These are phyloP conservation scores for Urocolius indicus DNA, from an alignment of 2,113 vertebrate species.

Conservation along the genomic window DNA sequence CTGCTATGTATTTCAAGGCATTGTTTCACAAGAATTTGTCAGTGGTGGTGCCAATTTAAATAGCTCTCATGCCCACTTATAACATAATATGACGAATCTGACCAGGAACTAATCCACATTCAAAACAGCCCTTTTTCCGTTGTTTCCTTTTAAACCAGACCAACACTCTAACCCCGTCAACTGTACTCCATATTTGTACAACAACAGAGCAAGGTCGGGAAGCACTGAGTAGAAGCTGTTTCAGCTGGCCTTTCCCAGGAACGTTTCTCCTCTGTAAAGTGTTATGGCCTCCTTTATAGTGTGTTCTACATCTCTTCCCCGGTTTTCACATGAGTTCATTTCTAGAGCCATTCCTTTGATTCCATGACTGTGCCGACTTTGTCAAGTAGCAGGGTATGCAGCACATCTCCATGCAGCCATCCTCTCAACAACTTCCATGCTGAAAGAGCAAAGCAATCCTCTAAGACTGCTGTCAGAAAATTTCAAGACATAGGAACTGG, in stretches of 20 bases:
- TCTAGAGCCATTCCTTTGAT: not conserved
- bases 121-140: not conserved
- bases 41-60: slow-evolving; percentile 37
- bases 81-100: not conserved
- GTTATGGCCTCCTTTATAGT: not conserved
- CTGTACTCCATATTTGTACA: not conserved
- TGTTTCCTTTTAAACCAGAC: slow-evolving; percentile 13
- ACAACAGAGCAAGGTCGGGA: not conserved
- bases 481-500: not conserved
- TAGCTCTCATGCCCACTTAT: not conserved
- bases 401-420: not conserved
- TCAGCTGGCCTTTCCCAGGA: not conserved
- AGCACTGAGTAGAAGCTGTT: not conserved
- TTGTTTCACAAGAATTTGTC: slow-evolving; percentile 34
- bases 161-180: not conserved
- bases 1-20: slow-evolving; percentile 6
- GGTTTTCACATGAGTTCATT: not conserved
- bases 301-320: not conserved
- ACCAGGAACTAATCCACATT: not conserved
- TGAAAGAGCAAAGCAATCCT: not conserved
- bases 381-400: not conserved
- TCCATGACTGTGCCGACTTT: not conserved
- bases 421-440: not conserved
- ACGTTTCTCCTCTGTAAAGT: not conserved
- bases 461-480: not conserved